A percentile compares a stretch with the other conserved stretches of the same genome.
Evolutionary conservation across 2,888 invertebrate genomes (phyloP).

Genomic region (Embidobia sp.): DNA sequence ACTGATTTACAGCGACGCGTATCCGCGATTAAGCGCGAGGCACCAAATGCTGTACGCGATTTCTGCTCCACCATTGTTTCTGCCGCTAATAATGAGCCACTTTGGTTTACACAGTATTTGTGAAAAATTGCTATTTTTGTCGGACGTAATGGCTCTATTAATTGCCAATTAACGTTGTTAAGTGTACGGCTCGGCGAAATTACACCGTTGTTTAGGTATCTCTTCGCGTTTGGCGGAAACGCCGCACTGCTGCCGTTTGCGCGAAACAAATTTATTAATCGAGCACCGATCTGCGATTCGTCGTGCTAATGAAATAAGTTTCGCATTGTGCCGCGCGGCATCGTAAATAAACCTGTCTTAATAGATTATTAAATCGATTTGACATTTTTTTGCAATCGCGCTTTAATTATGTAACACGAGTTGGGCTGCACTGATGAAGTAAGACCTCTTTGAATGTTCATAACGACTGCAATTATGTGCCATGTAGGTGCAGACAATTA

Average conservation of each 20-base stretch:
- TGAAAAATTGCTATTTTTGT: constrained; percentile 36
- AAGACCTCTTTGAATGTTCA: constrained; percentile 41
- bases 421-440: constrained; percentile 29
- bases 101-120: constrained; percentile 14
- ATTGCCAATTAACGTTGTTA: constrained; percentile 57
- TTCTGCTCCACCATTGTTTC: constrained; percentile 38
- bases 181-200: constrained; percentile 2
- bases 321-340: background rate
- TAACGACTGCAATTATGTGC: constrained; percentile 42
- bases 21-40: constrained; percentile 53
- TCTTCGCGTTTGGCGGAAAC: constrained; percentile 8
- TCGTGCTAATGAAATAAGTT: constrained; percentile 6
- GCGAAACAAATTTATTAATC: constrained; percentile 40
- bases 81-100: constrained; percentile 24
- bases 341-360: constrained; percentile 13
- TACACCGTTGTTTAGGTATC: constrained; percentile 4
- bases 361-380: constrained; percentile 39
- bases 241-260: background rate
- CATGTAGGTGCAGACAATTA: constrained; percentile 51
- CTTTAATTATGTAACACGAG: constrained; percentile 39
- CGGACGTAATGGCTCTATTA: constrained; percentile 49
- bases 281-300: constrained; percentile 1
- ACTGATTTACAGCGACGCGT: constrained; percentile 68
- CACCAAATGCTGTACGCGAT: constrained; percentile 20
- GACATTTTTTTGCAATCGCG: constrained; percentile 27